phyloP scores from a whole-genome alignment of 2,113 vertebrate species.

The Boulengeromyrus knoepffleri region DNA sequence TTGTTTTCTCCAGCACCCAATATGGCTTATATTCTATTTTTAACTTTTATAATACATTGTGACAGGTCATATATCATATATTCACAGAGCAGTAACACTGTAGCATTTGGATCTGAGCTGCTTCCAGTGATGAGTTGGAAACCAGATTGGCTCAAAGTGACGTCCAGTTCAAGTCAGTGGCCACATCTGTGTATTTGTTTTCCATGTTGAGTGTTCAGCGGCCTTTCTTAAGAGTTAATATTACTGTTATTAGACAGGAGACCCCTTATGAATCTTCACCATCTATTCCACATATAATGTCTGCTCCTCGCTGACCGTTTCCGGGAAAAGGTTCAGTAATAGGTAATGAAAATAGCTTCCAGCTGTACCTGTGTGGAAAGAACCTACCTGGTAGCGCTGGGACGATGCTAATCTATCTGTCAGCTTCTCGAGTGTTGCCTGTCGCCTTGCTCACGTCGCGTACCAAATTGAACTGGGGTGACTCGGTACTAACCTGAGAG shows the following conservation, averaged over 20 bases:
- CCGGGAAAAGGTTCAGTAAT: background rate
- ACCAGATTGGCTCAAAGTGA: background rate
- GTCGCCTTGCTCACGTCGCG: background rate
- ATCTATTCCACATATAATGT: background rate
- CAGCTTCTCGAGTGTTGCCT: background rate
- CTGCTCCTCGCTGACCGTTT: background rate
- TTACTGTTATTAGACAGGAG: constrained; percentile 16
- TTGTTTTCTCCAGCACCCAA: background rate
- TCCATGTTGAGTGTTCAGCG: background rate
- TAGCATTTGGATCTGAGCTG: background rate
- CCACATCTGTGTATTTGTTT: background rate
- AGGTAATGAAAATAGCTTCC: background rate
- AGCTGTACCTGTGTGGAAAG: background rate
- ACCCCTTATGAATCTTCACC: background rate
- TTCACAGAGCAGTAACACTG: background rate
- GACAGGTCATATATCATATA: background rate
- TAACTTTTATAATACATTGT: background rate
- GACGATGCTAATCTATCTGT: background rate
- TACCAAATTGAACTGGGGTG: background rate
- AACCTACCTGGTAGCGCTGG: background rate
- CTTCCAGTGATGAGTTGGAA: background rate
- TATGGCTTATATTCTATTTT: background rate
- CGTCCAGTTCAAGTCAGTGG: background rate
- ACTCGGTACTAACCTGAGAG: background rate
- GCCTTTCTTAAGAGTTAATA: background rate